Conservation (phyloP, 2,113 vertebrate genomes). For the Sisor rabdophorus region DNA sequence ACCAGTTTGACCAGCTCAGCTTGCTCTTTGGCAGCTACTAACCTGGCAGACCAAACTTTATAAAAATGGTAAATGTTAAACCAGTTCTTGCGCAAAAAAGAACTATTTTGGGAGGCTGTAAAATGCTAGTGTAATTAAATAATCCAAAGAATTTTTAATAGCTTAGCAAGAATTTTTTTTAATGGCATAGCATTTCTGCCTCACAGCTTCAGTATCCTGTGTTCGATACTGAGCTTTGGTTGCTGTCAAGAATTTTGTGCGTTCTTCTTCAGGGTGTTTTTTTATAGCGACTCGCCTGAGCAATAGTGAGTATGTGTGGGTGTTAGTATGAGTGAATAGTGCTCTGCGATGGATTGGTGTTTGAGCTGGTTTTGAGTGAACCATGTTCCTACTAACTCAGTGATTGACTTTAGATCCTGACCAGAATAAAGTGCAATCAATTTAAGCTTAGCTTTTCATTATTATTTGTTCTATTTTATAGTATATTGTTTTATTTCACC, state of each 20-base stretch:
- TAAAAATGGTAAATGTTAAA: background rate
- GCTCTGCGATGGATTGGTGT: background rate
- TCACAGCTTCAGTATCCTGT: background rate
- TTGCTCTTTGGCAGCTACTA: background rate
- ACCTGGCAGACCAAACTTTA: background rate
- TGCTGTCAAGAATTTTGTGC: background rate
- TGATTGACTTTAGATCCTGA: background rate
- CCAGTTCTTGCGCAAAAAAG: background rate
- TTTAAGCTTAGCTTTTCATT: background rate
- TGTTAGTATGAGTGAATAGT: background rate
- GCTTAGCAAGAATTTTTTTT: no score
- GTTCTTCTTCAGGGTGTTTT: background rate
- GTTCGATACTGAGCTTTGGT: background rate
- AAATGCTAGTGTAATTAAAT: background rate
- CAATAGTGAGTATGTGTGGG: background rate
- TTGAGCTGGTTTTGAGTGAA: background rate
- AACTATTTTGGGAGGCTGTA: background rate
- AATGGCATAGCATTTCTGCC: background rate
- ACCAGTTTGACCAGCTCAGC: background rate
- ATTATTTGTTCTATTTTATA: background rate
- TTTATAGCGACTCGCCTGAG: background rate
- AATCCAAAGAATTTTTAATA: background rate
- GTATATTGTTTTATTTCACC: background rate
- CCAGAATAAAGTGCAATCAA: background rate
- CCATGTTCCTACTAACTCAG: background rate